These are phyloP conservation scores for Erannis defoliaria DNA, from an alignment of 2,888 invertebrate species.

Conservation along the genomic window DNA sequence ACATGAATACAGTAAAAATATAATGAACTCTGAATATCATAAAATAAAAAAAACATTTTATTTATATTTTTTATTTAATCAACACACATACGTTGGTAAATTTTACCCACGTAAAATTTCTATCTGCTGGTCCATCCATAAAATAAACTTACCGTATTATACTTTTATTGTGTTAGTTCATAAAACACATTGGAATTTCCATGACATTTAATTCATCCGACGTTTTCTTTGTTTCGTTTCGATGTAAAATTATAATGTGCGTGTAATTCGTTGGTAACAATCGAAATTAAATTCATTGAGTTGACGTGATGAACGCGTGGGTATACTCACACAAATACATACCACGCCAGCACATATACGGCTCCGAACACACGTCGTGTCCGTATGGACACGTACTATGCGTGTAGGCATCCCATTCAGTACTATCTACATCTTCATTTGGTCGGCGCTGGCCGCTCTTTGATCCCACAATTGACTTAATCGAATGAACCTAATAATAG, in stretches of 20 bases:
- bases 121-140: no score
- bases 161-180: conserved; percentile 3
- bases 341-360: neutral
- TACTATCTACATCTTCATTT: conserved; percentile 54
- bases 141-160: no score
- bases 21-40: no score
- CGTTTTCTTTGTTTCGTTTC: conserved; percentile 28
- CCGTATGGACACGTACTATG: conserved; percentile 48
- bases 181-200: conserved; percentile 1
- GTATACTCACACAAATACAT: conserved; percentile 40
- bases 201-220: conserved; percentile 16
- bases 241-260: conserved; percentile 30
- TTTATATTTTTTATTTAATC: no score
- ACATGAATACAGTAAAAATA: no score
- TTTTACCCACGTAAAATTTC: no score
- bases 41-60: no score
- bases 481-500: conserved; percentile 69
- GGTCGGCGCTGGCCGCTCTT: conserved; percentile 51
- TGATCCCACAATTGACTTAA: conserved; percentile 73
- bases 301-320: conserved; percentile 34
- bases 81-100: no score
- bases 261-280: conserved; percentile 32
- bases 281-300: conserved; percentile 40
- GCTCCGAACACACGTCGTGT: conserved; percentile 8
- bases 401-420: conserved; percentile 62